Evolutionary conservation across 2,888 invertebrate genomes (phyloP), one percentile per base, ranked within the genome.

Genomic region (Limnephilus rhombicus): DNA sequence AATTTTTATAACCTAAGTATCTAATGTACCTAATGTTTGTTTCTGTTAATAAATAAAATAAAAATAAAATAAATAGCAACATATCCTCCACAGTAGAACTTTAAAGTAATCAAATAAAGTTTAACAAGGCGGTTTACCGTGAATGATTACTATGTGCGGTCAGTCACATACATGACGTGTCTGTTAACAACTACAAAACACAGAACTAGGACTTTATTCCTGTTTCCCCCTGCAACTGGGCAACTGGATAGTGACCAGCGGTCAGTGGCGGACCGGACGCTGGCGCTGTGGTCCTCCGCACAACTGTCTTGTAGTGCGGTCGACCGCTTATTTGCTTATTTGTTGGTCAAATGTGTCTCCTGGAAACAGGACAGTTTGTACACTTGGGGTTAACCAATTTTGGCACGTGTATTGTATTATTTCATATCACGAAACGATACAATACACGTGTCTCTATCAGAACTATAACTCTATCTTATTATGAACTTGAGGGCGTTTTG

Each of bases 81-180:
- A 68, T 68, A 68, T 24, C 24, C 68, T 68, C 68, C 9, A 24
- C 68, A 68, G 24, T 9, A 83, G 24, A 24, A 15, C 24, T 24
- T 41, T 83, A 15, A 24, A 34, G 18, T 41, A 37, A 83, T 7
- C 83, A 34, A 83, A 91, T 45, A 87, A 88, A 91, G 86, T 91
- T 91, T 91, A 91, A 91, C 91, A 82, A 91, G 87, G 91, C 34
- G 91, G 91, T 91, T 45, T 80, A 29, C 87, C 87, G 29, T 45
- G 81, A 91, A 88, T 91, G 87, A 91, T 81, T 45, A 18, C 41
- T 68, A 31, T 24, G 85, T 82, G 90, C 86, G 86, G 86, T 45
- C 45, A 29, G 86, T 45, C 7, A 5, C 68, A 24, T 68, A 68
- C 68, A 68, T 68, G 68, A n/a, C 68, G 68, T n/a, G 68, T 68